phyloP scores from a whole-genome alignment of 2,888 invertebrate species.

The Lordiphosa fenestrarum region DNA sequence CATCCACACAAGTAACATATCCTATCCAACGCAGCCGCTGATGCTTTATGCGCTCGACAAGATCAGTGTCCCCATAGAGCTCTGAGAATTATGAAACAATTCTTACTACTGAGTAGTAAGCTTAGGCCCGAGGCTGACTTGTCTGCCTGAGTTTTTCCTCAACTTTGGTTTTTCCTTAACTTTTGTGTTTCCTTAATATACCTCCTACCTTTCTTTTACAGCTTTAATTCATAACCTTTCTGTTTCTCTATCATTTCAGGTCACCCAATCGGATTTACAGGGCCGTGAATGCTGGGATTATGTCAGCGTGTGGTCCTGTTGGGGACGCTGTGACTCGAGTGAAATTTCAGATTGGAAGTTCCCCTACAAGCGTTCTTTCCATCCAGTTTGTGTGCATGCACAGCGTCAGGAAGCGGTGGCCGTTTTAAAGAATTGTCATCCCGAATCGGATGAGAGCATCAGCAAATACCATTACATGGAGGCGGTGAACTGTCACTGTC shows the following conservation, averaged over 20 bases:
- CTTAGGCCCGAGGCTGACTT: too few species aligned
- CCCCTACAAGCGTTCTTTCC: slow-evolving; percentile 91
- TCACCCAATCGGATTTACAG: slow-evolving; percentile 42
- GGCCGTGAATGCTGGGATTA: slow-evolving; percentile 88
- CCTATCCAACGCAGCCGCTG: too few species aligned
- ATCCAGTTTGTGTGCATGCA: slow-evolving; percentile 91
- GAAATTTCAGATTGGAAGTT: slow-evolving; percentile 95
- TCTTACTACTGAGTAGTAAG: too few species aligned
- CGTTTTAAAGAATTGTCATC: slow-evolving; percentile 87
- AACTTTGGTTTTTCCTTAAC: too few species aligned
- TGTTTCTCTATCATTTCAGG: neutral
- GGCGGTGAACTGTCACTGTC: slow-evolving; percentile 89
- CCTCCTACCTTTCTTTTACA: too few species aligned
- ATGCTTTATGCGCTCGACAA: too few species aligned
- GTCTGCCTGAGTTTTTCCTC: too few species aligned
- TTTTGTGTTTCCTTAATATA: too few species aligned
- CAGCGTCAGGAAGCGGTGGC: slow-evolving; percentile 85
- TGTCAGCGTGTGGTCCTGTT: slow-evolving; percentile 88
- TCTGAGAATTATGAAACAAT: too few species aligned
- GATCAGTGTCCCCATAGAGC: too few species aligned
- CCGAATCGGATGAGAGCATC: slow-evolving; percentile 81
- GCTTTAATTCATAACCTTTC: too few species aligned
- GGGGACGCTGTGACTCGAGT: slow-evolving; percentile 91
- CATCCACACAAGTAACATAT: too few species aligned
- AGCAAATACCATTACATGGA: slow-evolving; percentile 89